Evolutionary conservation across 2,113 vertebrate genomes (phyloP).

Genomic region (Electrona antarctica): DNA sequence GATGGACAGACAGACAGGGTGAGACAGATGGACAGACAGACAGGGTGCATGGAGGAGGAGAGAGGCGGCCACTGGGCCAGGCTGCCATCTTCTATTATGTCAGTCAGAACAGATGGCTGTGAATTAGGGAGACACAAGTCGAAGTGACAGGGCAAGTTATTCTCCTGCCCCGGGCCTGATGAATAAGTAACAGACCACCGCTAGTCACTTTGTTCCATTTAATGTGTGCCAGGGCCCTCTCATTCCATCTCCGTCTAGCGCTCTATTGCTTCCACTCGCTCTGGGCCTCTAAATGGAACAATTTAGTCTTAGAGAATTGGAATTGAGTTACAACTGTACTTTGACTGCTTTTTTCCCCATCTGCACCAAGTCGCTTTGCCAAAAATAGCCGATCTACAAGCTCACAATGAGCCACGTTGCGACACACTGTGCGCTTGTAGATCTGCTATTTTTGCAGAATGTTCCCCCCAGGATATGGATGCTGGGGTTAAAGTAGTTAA

Average conservation of each 20-base stretch:
- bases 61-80: neutral
- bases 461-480: too few relatives aligned
- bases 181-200: constrained; percentile 14
- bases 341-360: too few relatives aligned
- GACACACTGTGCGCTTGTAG: too few relatives aligned
- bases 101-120: constrained; percentile 22
- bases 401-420: too few relatives aligned
- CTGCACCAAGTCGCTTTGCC: too few relatives aligned
- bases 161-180: neutral
- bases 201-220: too few relatives aligned
- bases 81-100: constrained; percentile 12
- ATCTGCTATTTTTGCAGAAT: too few relatives aligned
- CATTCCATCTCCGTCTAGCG: neutral
- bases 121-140: neutral
- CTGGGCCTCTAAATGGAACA: neutral
- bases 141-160: neutral
- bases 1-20: constrained; percentile 16
- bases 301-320: too few relatives aligned
- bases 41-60: neutral
- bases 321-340: too few relatives aligned
- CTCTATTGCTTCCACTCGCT: neutral
- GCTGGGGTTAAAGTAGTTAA: too few relatives aligned
- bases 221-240: neutral
- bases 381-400: too few relatives aligned
- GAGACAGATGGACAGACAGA: constrained; percentile 10